These are phyloP conservation scores for Mactromeris polynyma DNA, from an alignment of 2,888 invertebrate species.

Conservation along the genomic window DNA sequence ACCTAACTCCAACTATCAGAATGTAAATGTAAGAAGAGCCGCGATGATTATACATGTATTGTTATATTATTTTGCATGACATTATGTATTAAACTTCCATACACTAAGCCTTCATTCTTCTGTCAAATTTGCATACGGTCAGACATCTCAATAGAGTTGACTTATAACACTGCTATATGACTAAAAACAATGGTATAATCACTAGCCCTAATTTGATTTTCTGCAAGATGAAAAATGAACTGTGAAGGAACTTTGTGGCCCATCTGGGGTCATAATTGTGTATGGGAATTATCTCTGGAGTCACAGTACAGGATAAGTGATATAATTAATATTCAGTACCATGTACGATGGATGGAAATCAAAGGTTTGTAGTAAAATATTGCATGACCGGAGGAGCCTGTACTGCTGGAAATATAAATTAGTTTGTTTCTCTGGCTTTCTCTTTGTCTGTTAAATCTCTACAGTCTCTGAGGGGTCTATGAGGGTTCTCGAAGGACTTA, in stretches of 20 bases:
- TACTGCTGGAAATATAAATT: not conserved
- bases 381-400: not conserved
- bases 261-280: not conserved
- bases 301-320: not conserved
- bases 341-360: not conserved
- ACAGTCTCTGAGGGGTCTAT: not conserved
- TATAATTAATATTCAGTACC: not conserved
- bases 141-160: not conserved
- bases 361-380: not conserved
- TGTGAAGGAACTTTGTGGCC: not conserved
- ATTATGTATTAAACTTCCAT: too few relatives aligned
- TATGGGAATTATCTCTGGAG: not conserved
- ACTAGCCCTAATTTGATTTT: not conserved
- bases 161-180: not conserved
- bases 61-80: too few relatives aligned
- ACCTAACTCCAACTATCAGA: too few relatives aligned
- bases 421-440: not conserved
- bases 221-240: not conserved
- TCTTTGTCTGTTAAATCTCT: not conserved
- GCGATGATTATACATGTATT: too few relatives aligned
- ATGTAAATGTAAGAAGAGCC: too few relatives aligned
- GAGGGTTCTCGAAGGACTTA: too few relatives aligned
- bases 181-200: not conserved
- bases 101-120: not conserved
- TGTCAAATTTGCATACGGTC: conserved; percentile 2